Evolutionary conservation across 2,888 invertebrate species (phyloP).

Genomic region (Orgyia antiqua): DNA sequence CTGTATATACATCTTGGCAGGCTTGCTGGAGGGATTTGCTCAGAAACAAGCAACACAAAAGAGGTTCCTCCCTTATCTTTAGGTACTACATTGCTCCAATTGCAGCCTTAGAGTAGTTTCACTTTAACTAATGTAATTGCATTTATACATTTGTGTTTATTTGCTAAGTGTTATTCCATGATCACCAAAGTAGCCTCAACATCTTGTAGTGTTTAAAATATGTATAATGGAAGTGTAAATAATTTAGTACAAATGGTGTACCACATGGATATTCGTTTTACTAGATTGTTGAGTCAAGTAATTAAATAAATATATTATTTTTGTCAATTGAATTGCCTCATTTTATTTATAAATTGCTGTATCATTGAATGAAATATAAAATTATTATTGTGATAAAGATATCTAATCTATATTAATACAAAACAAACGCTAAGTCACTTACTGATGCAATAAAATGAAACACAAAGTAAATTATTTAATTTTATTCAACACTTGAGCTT

Average conservation of each 20-base stretch:
- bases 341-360: conserved; percentile 15
- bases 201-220: conserved; percentile 42
- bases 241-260: conserved; percentile 69
- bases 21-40: conserved; percentile 90
- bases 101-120: conserved; percentile 55
- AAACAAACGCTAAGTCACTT: no score
- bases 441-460: neutral
- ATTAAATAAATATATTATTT: conserved; percentile 72
- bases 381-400: neutral
- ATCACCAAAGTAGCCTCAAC: conserved; percentile 70
- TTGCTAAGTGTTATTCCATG: conserved; percentile 74
- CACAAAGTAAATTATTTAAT: conserved; percentile 48
- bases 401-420: neutral
- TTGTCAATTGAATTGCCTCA: conserved; percentile 36
- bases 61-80: conserved; percentile 90
- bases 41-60: conserved; percentile 86
- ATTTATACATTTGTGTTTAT: conserved; percentile 65
- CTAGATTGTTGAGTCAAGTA: conserved; percentile 67
- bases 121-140: conserved; percentile 44
- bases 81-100: conserved; percentile 81
- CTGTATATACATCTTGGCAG: conserved; percentile 87
- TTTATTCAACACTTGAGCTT: conserved; percentile 71
- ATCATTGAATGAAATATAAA: neutral
- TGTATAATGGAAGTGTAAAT: conserved; percentile 69
- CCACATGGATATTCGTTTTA: conserved; percentile 64